Conservation (phyloP, 2,888 invertebrate genomes). For the Encarsia formosa region DNA sequence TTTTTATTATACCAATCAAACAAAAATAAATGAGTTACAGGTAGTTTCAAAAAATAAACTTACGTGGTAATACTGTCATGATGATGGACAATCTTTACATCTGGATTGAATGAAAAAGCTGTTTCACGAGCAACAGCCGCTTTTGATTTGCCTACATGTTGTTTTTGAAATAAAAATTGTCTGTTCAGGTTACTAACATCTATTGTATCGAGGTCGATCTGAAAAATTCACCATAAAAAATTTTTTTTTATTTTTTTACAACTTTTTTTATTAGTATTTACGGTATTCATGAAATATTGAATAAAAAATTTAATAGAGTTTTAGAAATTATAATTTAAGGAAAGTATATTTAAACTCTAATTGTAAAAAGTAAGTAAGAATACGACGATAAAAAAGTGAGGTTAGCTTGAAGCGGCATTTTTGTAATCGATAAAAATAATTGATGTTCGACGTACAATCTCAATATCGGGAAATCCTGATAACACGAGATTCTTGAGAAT, state of each 20-base stretch:
- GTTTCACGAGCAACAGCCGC: constrained; percentile 87
- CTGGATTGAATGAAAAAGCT: constrained; percentile 81
- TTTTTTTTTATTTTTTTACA: too few species aligned
- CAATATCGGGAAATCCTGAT: constrained; percentile 88
- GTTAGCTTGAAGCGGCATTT: constrained; percentile 9
- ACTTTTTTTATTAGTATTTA: too few species aligned
- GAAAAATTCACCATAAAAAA: too few species aligned
- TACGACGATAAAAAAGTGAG: constrained; percentile 11
- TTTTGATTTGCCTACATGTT: constrained; percentile 97
- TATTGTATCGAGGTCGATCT: constrained; percentile 99
- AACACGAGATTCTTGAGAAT: constrained; percentile 94
- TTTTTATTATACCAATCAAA: background rate
- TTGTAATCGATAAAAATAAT: background rate
- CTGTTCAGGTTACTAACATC: constrained; percentile 98
- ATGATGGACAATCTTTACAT: constrained; percentile 82
- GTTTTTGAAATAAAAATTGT: constrained; percentile 97
- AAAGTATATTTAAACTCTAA: too few species aligned
- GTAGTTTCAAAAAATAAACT: constrained; percentile 39
- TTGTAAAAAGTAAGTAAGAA: too few species aligned
- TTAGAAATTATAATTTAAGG: too few species aligned
- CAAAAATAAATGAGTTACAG: background rate
- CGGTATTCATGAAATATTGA: too few species aligned
- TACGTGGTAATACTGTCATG: constrained; percentile 92
- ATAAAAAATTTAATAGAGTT: too few species aligned
- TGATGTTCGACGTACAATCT: constrained; percentile 80